Conservation (phyloP, 2,797 vertebrate genomes). For the Microhierax caerulescens region DNA sequence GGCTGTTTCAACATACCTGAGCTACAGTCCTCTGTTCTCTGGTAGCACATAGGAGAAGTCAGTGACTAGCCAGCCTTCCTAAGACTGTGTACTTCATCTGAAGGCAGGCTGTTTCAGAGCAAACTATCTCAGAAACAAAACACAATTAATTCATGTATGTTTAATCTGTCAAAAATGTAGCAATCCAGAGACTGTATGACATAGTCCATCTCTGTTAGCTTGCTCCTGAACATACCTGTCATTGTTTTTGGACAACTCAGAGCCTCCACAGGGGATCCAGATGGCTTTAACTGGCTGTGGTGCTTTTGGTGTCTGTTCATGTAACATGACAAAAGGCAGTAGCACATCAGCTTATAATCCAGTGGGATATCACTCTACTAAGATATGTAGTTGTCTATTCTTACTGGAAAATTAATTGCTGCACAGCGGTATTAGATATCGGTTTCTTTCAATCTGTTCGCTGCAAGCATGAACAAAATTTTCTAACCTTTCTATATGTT, state of each 20-base stretch:
- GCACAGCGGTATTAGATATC: background rate
- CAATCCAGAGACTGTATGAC: background rate
- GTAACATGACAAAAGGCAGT: background rate
- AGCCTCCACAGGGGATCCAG: background rate
- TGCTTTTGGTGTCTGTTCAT: background rate
- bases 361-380: background rate
- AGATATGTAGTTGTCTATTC: background rate
- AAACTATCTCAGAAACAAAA: background rate
- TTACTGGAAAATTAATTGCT: background rate
- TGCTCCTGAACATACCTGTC: background rate
- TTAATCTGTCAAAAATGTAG: background rate
- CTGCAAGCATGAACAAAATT: background rate
- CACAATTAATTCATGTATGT: background rate
- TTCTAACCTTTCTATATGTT: background rate
- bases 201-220: background rate
- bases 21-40: background rate
- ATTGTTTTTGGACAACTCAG: background rate
- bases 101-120: background rate
- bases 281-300: background rate
- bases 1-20: background rate
- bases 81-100: background rate
- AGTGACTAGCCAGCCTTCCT: background rate
- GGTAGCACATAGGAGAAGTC: background rate
- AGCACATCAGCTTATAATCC: background rate
- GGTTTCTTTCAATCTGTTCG: background rate